Evolutionary conservation across 1,140 invertebrate species (phyloP), one percentile per base, ranked within the genome.

Genomic region (Anastrepha ludens): DNA sequence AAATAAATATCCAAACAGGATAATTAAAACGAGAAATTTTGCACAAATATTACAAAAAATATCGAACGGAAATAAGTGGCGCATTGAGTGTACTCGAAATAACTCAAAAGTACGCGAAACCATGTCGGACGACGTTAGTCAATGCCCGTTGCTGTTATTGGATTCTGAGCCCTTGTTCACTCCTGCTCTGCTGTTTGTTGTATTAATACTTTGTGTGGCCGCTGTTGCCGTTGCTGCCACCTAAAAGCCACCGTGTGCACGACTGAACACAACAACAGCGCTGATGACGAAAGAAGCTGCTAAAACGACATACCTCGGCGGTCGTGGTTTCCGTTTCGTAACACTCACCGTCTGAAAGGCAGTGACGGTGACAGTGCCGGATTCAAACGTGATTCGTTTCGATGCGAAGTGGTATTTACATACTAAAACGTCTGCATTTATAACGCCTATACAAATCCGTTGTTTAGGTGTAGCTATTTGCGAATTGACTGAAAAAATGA

Each of bases 261-360:
- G n/a, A 44, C 65, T 44, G 17, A 78, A 13, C 44, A 55, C 17
- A 3, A 50, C 60, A 11, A 81, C 74, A 47, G 55, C 41, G 74
- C 74, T 81, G 74, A n/a, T 8, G 74, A n/a, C 74, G 74, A 81
- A 50, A 29, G 20, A 50, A 81, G 5, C 15, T 55, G 74, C 47
- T 81, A 41, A 81, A 81, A 55, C 74, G 74, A 81, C n/a, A 50
- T 78, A 50, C 44, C 50, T 81, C 74, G 74, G 44, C 47, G 47
- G 39, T 81, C 41, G 74, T 81, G 74, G 47, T 81, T 81, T 81
- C 74, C 74, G 74, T 81, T 81, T 81, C 74, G 74, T 81, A 81
- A 81, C 74, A 74, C 41, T 74, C 67, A 47, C 13, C 67, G 67
- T n/a, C 41, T 74, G 17, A 47, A 47, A 74, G 17, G 74, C 74